Evolutionary conservation across 2,797 vertebrate species (phyloP).

Genomic region (Phalloptychus januarius): DNA sequence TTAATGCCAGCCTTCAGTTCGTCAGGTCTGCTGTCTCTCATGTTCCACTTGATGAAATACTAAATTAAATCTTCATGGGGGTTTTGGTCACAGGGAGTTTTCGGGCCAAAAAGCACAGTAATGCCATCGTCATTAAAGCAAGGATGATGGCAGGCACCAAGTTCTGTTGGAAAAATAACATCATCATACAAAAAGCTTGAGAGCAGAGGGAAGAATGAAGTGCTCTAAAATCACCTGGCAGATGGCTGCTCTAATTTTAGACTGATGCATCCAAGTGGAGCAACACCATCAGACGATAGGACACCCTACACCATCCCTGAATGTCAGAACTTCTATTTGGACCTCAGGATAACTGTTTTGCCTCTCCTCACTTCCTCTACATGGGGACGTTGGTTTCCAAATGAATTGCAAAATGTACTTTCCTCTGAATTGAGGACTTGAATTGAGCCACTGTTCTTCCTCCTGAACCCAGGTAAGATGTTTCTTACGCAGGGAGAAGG

Average conservation of each 20-base stretch:
- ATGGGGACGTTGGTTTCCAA: too few relatives aligned
- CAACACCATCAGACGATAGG: background rate
- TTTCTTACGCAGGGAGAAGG: background rate
- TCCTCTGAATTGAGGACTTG: background rate
- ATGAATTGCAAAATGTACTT: background rate
- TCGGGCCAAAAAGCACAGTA: background rate
- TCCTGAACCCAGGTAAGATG: background rate
- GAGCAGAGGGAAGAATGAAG: background rate
- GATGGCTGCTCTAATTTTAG: background rate
- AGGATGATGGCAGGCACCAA: background rate
- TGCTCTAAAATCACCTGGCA: background rate
- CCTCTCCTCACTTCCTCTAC: background rate
- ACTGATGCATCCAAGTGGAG: background rate
- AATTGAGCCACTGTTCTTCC: background rate
- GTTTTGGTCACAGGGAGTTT: background rate
- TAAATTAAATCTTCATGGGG: background rate
- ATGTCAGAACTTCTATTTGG: background rate
- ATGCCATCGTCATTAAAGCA: background rate
- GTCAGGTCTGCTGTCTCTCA: background rate
- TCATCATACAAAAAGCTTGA: background rate
- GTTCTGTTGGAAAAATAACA: background rate
- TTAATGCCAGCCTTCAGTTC: background rate
- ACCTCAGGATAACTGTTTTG: background rate
- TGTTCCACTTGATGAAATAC: background rate
- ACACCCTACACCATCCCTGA: background rate